These are phyloP conservation scores for Microcebus tavaratra DNA, from an alignment of 2,113 vertebrate genomes.

Conservation along the genomic window DNA sequence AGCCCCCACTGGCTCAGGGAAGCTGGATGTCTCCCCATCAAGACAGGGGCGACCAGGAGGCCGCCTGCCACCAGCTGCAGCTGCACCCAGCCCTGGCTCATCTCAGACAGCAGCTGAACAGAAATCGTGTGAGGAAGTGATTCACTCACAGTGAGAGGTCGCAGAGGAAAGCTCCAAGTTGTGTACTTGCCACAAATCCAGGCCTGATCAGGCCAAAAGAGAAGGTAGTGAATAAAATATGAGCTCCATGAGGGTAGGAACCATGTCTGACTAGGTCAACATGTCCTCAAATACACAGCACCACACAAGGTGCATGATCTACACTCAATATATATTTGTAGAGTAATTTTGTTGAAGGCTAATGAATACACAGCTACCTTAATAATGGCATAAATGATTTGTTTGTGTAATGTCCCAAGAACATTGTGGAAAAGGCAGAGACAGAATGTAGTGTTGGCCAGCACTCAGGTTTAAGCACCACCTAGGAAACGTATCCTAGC, in stretches of 20 bases:
- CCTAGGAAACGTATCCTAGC: neutral
- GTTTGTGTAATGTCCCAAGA: neutral
- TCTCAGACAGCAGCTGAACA: neutral
- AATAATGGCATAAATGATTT: neutral
- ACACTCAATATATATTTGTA: neutral
- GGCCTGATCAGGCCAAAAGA: neutral
- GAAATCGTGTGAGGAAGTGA: neutral
- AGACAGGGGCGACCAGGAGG: neutral
- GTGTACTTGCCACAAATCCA: neutral
- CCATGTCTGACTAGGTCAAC: fast-evolving
- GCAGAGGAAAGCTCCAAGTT: neutral
- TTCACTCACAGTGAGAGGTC: neutral
- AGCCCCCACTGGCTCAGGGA: neutral
- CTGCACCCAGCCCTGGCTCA: neutral
- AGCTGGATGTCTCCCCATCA: neutral
- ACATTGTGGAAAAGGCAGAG: neutral
- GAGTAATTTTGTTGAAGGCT: neutral
- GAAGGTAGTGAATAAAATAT: neutral
- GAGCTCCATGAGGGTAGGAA: neutral
- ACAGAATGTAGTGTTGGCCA: neutral
- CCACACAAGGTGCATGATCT: neutral
- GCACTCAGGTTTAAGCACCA: neutral
- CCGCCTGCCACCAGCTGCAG: neutral
- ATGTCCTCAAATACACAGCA: neutral
- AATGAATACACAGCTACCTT: neutral